Base-by-base conservation (phyloP, 2,797 vertebrate species). In the Alcedo atthis region DNA sequence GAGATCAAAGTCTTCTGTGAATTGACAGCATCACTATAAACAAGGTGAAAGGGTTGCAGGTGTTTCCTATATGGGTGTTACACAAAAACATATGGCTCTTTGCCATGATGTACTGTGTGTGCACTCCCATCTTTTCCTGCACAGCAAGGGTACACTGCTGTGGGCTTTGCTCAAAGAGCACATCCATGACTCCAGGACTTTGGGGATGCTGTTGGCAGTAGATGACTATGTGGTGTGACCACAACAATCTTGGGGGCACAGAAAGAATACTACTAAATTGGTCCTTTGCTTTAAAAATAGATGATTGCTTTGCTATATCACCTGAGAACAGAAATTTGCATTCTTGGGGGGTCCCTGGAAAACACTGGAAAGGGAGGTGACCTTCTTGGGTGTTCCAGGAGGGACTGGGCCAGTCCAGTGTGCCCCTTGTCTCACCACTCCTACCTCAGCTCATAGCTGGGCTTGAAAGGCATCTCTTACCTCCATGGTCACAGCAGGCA, bases 1-100 rank as follows among this genome's bases (percentile, higher is more conserved):
- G 77, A 94, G 94, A 96, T 96, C 95, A 96, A 96, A 96, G 96
- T 71, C 76, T 74, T 71, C 61, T 93, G 48, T 87, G 78, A 85
- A 75, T 85, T 94, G 87, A 86, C 82, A 95, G 88, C 82, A 86
- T 78, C 24, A 35, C 85, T 84, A 79, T 82, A 91, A 96, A 95
- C 71, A 92, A 81, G 89, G 92, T 81, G 87, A 91, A 94, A 43
- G 78, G 92, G 73, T 67, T 94, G 69, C 96, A 96, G 88, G 94
- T 97, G 94, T 92, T 96, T 96, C 86, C 82, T 73, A 57, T 53
- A 40, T 13, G 28, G 30, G 54, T 80, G 43, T 70, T 92, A 24
- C 2, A 74, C 53, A 77, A 76, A 96, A 96, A 49, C 73, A 79
- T 46, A 30, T 62, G 90, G 55, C 83, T 64, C 51, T 92, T 88